A percentile compares a stretch with the other conserved stretches of the same genome.
phyloP scores from a whole-genome alignment of 2,113 vertebrate species.

The Microcebus murinus region DNA sequence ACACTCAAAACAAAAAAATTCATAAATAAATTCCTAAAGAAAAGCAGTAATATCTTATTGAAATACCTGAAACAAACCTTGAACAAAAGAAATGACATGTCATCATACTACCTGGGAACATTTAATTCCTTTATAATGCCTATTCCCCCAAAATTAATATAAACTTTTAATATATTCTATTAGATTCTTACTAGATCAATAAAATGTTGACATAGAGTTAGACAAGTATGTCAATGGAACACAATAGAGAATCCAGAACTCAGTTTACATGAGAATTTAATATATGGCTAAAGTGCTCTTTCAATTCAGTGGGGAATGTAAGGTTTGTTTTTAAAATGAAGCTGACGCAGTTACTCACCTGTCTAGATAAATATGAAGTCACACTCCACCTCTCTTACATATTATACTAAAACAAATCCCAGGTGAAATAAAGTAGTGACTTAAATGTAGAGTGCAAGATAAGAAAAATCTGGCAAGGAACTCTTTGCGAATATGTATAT shows the following conservation, averaged over 20 bases:
- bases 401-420: neutral
- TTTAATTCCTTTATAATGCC: neutral
- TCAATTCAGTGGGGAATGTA: neutral
- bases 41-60: neutral
- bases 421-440: neutral
- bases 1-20: neutral
- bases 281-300: neutral
- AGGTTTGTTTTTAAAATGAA: neutral
- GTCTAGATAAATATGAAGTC: neutral
- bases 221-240: neutral
- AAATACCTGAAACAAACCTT: neutral
- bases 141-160: neutral
- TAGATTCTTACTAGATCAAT: neutral
- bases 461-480: neutral
- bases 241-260: neutral
- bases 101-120: neutral
- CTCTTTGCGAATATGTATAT: neutral
- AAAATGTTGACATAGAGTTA: neutral
- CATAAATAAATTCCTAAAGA: neutral
- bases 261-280: neutral
- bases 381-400: neutral
- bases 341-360: neutral
- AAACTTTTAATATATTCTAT: neutral
- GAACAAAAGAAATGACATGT: neutral
- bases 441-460: neutral